Percentiles rank a stretch among this genome's conserved stretches.
phyloP scores from a whole-genome alignment of 37 sponge, comb jelly and placozoan genomes.

The Eunapius fragilis region DNA sequence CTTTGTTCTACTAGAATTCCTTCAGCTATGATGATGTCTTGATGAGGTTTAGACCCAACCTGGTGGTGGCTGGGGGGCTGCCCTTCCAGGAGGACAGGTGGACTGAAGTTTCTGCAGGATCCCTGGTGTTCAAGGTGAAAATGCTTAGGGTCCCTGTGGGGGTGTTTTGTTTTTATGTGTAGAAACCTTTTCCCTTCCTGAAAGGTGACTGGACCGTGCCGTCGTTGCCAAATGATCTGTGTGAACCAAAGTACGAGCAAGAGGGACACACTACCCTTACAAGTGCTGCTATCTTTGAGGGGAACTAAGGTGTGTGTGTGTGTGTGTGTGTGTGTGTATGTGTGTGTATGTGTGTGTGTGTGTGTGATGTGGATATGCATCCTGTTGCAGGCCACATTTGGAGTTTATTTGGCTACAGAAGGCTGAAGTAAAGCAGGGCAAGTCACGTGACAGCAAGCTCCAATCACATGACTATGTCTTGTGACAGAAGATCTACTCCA shows the following conservation, averaged over 20 bases:
- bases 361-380: too few species aligned
- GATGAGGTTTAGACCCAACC: slow-evolving; percentile 75
- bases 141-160: not conserved
- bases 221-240: slow-evolving; percentile 79
- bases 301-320: slow-evolving; percentile 52
- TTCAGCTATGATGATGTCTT: slow-evolving; percentile 24
- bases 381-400: slow-evolving; percentile 56
- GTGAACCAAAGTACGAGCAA: slow-evolving; percentile 66
- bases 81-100: slow-evolving; percentile 82
- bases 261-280: slow-evolving; percentile 35
- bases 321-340: not conserved
- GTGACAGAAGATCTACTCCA: too few species aligned
- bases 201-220: slow-evolving; percentile 65
- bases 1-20: not conserved
- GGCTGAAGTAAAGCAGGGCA: too few species aligned
- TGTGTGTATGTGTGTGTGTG: not conserved
- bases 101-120: slow-evolving; percentile 42
- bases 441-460: too few species aligned
- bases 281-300: slow-evolving; percentile 47
- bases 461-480: too few species aligned
- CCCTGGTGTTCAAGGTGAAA: slow-evolving; percentile 31
- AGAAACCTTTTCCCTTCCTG: not conserved
- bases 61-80: slow-evolving; percentile 42
- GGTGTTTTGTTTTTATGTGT: too few species aligned
- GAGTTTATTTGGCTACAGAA: slow-evolving; percentile 50